Percentiles rank a stretch among this genome's conserved stretches.
Conservation (phyloP, 1,140 invertebrate genomes). For the Piezodorus guildinii region DNA sequence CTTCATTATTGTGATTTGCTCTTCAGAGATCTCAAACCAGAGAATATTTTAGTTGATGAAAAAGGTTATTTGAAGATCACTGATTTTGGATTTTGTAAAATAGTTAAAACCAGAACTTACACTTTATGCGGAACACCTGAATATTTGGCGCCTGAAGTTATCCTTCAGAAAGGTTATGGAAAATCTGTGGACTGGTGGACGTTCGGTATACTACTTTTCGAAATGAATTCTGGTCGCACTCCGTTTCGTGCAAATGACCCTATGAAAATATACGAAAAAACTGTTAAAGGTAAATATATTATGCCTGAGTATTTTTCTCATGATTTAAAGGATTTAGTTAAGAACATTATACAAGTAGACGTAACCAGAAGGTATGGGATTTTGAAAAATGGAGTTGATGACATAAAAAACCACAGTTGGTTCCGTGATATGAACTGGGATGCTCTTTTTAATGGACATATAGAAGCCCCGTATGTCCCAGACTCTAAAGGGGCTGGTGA, state of each 20-base stretch:
- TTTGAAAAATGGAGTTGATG: slow-evolving; percentile 62
- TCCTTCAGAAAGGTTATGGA: slow-evolving; percentile 89
- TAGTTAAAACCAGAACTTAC: slow-evolving; percentile 57
- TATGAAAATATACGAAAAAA: slow-evolving; percentile 85
- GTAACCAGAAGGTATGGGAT: slow-evolving; percentile 83
- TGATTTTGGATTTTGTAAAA: slow-evolving; percentile 22
- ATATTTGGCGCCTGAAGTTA: slow-evolving; percentile 90
- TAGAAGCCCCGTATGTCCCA: slow-evolving; percentile 53
- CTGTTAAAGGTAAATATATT: slow-evolving; percentile 61
- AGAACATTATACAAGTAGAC: slow-evolving; percentile 74
- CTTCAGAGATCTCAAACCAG: slow-evolving; percentile 90
- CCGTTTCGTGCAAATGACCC: slow-evolving; percentile 74
- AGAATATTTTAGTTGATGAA: slow-evolving; percentile 80
- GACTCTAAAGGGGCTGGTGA: slow-evolving; percentile 30
- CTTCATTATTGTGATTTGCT: slow-evolving; percentile 79
- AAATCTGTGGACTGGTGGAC: slow-evolving; percentile 97
- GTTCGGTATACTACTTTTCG: slow-evolving; percentile 73
- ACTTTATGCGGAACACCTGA: slow-evolving; percentile 94
- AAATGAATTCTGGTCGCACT: slow-evolving; percentile 70
- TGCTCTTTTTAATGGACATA: slow-evolving; percentile 27
- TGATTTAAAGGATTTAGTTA: slow-evolving; percentile 78
- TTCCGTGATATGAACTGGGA: slow-evolving; percentile 25
- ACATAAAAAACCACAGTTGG: slow-evolving; percentile 47
- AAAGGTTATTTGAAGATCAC: slow-evolving; percentile 51
- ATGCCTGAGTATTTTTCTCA: slow-evolving; percentile 51